These are phyloP conservation scores for Triops longicaudatus DNA, from an alignment of 1,140 invertebrate species.

Conservation along the genomic window DNA sequence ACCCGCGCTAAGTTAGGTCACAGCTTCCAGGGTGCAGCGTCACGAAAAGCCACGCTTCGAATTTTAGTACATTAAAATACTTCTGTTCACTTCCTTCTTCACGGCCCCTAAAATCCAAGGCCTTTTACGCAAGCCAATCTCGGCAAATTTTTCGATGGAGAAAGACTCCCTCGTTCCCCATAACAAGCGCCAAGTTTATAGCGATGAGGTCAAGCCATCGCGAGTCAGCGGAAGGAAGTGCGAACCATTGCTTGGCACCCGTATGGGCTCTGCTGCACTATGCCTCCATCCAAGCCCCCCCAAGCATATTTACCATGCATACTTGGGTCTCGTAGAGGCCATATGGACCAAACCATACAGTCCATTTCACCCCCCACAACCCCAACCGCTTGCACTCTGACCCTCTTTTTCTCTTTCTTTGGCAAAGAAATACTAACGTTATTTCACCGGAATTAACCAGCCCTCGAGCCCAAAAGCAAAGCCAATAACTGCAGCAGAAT, in stretches of 20 bases:
- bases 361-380: background rate
- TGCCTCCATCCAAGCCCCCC: background rate
- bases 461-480: slow-evolving; percentile 14
- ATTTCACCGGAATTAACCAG: slow-evolving; percentile 6
- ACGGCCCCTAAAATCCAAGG: background rate
- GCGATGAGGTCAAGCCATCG: slow-evolving; percentile 5
- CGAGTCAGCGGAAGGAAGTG: background rate
- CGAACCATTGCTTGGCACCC: slow-evolving; percentile 13
- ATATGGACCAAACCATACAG: slow-evolving; percentile 8
- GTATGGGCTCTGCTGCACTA: background rate
- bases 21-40: background rate
- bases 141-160: slow-evolving; percentile 1
- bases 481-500: slow-evolving; percentile 12
- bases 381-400: slow-evolving; percentile 5
- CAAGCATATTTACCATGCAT: background rate
- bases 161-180: background rate
- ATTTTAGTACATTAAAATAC: background rate
- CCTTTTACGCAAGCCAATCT: background rate
- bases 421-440: slow-evolving; percentile 7
- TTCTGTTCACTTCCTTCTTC: background rate
- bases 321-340: background rate
- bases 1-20: background rate
- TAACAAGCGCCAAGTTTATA: slow-evolving; percentile 2
- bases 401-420: slow-evolving; percentile 6
- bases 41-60: background rate